Percentiles rank a stretch among this genome's conserved stretches.
phyloP scores from a whole-genome alignment of 2,888 invertebrate genomes.

The Andrena praecox region DNA sequence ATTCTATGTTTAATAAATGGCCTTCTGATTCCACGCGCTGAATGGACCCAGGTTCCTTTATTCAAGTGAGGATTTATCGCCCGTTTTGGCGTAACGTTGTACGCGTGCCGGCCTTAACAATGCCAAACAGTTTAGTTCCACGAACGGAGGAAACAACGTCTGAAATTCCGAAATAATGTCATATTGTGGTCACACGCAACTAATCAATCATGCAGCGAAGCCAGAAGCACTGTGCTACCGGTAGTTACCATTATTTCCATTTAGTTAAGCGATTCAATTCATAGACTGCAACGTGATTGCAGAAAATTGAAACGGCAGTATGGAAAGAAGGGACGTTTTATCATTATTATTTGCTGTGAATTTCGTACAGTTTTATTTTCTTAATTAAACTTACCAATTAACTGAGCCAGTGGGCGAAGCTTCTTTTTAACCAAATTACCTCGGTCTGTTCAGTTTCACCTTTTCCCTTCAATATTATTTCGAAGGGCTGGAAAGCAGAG shows the following conservation, averaged over 20 bases:
- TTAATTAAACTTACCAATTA: too few species aligned
- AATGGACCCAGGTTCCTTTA: conserved; percentile 9
- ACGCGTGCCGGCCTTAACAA: background rate
- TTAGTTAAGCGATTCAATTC: background rate
- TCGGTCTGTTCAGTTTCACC: too few species aligned
- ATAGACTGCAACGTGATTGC: background rate
- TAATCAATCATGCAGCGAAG: background rate
- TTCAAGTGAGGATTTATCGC: conserved; percentile 22
- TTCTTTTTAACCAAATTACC: too few species aligned
- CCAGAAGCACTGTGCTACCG: background rate
- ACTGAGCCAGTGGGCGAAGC: too few species aligned
- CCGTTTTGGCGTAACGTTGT: background rate
- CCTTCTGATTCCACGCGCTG: background rate
- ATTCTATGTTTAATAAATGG: conserved; percentile 22
- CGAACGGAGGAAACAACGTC: background rate
- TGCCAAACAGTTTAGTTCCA: background rate
- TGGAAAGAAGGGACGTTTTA: background rate
- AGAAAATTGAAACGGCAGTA: background rate
- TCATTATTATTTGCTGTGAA: background rate
- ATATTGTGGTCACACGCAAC: background rate
- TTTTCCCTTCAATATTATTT: background rate
- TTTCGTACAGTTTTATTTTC: background rate
- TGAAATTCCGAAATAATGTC: conserved; percentile 11
- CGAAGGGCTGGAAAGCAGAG: background rate
- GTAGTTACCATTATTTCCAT: background rate